Evolutionary conservation across 2,797 vertebrate genomes (phyloP).

Genomic region (Neosilurus hyrtlii): DNA sequence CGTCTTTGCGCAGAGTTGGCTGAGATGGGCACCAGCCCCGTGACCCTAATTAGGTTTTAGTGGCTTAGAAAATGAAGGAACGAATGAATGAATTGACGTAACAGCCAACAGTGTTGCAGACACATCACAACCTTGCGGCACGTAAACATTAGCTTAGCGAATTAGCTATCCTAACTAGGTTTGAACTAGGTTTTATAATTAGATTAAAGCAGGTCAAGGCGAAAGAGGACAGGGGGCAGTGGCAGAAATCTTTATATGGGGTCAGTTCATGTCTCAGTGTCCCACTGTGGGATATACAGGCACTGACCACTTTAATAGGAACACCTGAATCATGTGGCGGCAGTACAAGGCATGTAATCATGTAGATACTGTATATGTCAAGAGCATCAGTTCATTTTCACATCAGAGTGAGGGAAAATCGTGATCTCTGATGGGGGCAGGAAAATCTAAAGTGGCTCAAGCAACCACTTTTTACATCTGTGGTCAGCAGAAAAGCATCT

Average conservation of each 20-base stretch:
- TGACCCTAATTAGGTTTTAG: too few relatives aligned
- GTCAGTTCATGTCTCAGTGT: not conserved
- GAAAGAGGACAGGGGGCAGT: not conserved
- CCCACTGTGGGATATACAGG: not conserved
- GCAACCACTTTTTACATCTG: not conserved
- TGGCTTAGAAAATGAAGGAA: too few relatives aligned
- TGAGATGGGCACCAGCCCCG: too few relatives aligned
- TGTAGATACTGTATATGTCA: not conserved
- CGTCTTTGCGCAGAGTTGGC: too few relatives aligned
- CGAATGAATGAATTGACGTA: not conserved
- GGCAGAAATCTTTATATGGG: not conserved
- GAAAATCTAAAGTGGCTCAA: not conserved
- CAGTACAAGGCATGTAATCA: not conserved
- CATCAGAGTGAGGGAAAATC: not conserved
- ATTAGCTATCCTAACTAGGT: not conserved
- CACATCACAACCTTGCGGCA: not conserved
- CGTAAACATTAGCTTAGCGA: not conserved
- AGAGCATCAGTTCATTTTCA: not conserved
- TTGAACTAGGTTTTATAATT: not conserved
- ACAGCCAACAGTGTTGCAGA: not conserved
- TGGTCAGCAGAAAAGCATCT: not conserved
- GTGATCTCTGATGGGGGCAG: not conserved
- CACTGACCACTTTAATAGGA: not conserved
- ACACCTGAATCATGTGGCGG: not conserved
- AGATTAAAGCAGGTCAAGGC: not conserved